Evolutionary conservation across 2,797 vertebrate species (phyloP).

Genomic region (Lates japonicus): DNA sequence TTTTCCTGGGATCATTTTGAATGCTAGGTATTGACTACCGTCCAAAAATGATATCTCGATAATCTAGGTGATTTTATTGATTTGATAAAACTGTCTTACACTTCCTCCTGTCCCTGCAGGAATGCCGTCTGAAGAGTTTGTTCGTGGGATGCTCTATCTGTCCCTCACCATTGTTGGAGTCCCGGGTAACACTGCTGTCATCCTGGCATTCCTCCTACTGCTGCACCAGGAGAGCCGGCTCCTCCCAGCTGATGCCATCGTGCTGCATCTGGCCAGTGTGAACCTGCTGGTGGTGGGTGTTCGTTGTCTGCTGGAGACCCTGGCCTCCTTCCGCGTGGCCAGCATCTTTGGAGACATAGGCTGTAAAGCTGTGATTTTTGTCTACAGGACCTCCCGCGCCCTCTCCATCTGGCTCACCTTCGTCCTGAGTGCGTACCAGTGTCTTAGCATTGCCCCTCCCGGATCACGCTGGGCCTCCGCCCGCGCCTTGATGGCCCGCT

Average conservation of each 20-base stretch:
- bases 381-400: conserved; percentile 82
- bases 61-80: background rate
- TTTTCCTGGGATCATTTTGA: background rate
- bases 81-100: background rate
- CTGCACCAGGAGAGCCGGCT: conserved; percentile 73
- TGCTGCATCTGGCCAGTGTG: conserved; percentile 81
- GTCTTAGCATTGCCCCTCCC: conserved; percentile 81
- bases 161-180: conserved; percentile 80
- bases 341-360: conserved; percentile 75
- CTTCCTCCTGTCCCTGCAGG: conserved; percentile 22
- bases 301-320: conserved; percentile 81
- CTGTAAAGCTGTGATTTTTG: conserved; percentile 83
- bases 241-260: conserved; percentile 81
- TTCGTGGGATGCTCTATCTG: conserved; percentile 82
- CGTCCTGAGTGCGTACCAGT: conserved; percentile 83
- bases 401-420: conserved; percentile 89
- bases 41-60: background rate
- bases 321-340: conserved; percentile 78
- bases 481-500: conserved; percentile 53
- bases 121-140: conserved; percentile 73
- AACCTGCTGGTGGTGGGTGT: conserved; percentile 84
- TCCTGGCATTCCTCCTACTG: conserved; percentile 78
- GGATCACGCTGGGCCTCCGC: conserved; percentile 77
- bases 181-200: conserved; percentile 79
- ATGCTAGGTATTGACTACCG: background rate